A percentile compares a stretch with the other conserved stretches of the same genome.
Conservation (phyloP, 2,888 invertebrate species). For the Drosophila ezoana region DNA sequence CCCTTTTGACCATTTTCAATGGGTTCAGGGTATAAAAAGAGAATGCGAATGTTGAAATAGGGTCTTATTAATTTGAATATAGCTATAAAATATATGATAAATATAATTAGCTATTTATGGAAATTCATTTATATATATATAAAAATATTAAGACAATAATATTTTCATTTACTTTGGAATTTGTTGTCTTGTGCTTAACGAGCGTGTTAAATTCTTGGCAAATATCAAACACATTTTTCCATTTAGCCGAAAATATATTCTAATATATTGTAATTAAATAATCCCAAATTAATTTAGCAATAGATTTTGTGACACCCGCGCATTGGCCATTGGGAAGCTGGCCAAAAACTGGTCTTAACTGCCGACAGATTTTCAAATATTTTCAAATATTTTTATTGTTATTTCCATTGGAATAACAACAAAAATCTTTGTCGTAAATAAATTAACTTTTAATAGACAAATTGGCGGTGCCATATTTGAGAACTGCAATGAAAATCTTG, state of each 20-base stretch:
- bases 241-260: too few relatives aligned
- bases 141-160: not conserved
- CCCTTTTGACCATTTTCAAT: too few relatives aligned
- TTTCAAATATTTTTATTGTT: not conserved
- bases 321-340: conserved; percentile 1
- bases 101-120: too few relatives aligned
- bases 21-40: too few relatives aligned
- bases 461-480: conserved; percentile 27
- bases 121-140: not conserved
- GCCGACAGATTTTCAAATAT: not conserved
- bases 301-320: not conserved
- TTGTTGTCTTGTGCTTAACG: too few relatives aligned
- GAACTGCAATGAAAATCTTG: conserved; percentile 27
- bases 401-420: not conserved
- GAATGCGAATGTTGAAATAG: not conserved
- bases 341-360: conserved; percentile 9
- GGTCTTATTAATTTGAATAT: not conserved
- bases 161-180: not conserved
- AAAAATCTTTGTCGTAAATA: not conserved
- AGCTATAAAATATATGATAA: not conserved
- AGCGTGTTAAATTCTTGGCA: too few relatives aligned
- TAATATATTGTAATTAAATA: not conserved
- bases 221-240: too few relatives aligned
- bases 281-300: conserved; percentile 2
- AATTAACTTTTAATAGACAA: conserved; percentile 15